Evolutionary conservation across 2,797 vertebrate species (phyloP).

Genomic region (Malacoctenus gilli): DNA sequence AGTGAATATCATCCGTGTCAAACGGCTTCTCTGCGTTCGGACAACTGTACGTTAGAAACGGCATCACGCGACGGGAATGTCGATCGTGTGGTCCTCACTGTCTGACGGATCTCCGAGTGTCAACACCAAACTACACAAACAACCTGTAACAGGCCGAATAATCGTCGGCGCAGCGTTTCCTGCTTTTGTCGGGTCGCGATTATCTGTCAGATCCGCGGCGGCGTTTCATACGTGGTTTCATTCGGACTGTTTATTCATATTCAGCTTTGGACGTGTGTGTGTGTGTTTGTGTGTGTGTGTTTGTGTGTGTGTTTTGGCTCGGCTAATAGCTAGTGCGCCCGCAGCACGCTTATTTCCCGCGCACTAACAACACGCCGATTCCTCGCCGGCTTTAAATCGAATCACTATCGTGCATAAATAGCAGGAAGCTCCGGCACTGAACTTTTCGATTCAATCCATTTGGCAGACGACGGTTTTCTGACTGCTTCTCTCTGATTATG

Average conservation of each 20-base stretch:
- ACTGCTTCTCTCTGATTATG: conserved; percentile 70
- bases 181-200: no score
- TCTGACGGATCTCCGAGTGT: no score
- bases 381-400: conserved; percentile 53
- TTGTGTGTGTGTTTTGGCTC: neutral
- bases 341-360: conserved; percentile 32
- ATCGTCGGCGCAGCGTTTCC: no score
- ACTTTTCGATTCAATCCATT: conserved; percentile 71
- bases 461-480: conserved; percentile 51
- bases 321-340: conserved; percentile 52
- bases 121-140: no score
- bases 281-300: no score
- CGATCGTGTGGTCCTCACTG: no score
- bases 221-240: conserved; percentile 16
- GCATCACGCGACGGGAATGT: no score
- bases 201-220: no score
- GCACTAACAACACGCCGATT: conserved; percentile 61
- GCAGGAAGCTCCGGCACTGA: conserved; percentile 55
- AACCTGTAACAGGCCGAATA: no score
- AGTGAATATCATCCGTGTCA: no score
- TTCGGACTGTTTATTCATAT: conserved; percentile 18
- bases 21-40: no score
- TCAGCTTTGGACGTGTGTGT: conserved; percentile 1
- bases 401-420: conserved; percentile 62
- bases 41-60: no score